Percentiles rank a stretch among this genome's conserved stretches.
Conservation (phyloP, 2,888 invertebrate species). For the Drosophila paramelanica region DNA sequence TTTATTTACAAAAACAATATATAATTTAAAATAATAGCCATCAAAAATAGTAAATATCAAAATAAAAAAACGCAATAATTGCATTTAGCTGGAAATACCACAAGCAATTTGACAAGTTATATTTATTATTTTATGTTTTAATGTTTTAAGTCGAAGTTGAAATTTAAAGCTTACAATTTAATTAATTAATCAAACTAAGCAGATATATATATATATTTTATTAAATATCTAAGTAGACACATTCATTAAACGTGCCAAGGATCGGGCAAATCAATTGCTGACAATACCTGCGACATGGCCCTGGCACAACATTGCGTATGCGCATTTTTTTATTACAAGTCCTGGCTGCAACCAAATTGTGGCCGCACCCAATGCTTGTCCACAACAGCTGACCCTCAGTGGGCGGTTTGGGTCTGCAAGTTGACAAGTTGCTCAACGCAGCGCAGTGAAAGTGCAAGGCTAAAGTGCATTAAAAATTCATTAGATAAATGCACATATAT, state of each 20-base stretch:
- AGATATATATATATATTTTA: too few relatives aligned
- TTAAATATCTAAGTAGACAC: background rate
- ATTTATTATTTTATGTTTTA: too few relatives aligned
- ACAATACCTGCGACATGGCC: slow-evolving; percentile 35
- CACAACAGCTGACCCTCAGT: slow-evolving; percentile 36
- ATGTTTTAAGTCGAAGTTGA: too few relatives aligned
- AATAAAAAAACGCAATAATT: too few relatives aligned
- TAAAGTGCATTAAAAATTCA: slow-evolving; percentile 74
- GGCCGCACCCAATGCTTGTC: slow-evolving; percentile 31
- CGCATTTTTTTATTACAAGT: slow-evolving; percentile 27
- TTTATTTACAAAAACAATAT: too few relatives aligned
- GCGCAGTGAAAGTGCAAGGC: slow-evolving; percentile 62
- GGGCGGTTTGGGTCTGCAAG: slow-evolving; percentile 13
- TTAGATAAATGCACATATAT: slow-evolving; percentile 53
- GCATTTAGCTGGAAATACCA: too few relatives aligned
- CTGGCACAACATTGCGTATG: slow-evolving; percentile 36
- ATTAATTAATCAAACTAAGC: background rate
- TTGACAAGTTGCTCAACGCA: slow-evolving; percentile 31
- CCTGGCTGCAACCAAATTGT: slow-evolving; percentile 28
- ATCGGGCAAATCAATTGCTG: slow-evolving; percentile 30
- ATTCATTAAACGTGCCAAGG: slow-evolving; percentile 30
- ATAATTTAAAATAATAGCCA: too few relatives aligned
- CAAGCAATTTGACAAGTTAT: too few relatives aligned
- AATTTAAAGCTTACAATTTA: too few relatives aligned
- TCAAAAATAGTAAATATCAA: too few relatives aligned